phyloP scores from a whole-genome alignment of 2,113 vertebrate genomes.

The Tauraco erythrolophus region DNA sequence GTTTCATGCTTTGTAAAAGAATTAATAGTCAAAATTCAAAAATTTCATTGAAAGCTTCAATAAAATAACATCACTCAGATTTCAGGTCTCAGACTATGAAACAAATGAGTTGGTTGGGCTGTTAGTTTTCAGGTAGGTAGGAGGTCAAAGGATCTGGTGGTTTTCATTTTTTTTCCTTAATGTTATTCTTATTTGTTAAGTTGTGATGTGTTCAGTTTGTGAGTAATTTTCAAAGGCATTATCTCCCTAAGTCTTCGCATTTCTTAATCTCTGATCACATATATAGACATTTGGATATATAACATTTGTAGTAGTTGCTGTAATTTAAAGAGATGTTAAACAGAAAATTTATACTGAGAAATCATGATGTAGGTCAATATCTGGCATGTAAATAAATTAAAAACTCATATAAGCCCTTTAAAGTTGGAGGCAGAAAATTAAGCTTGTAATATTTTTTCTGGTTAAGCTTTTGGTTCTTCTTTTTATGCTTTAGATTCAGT shows the following conservation, averaged over 20 bases:
- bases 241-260: neutral
- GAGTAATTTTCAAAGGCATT: neutral
- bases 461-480: neutral
- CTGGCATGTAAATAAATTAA: neutral
- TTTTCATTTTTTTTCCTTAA: neutral
- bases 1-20: neutral
- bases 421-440: neutral
- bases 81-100: neutral
- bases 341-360: neutral
- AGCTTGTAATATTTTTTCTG: neutral
- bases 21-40: neutral
- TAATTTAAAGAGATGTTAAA: neutral
- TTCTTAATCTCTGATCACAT: neutral
- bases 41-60: neutral
- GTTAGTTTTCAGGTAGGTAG: neutral
- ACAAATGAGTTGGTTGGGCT: neutral
- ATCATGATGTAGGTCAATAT: neutral
- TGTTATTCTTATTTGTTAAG: neutral
- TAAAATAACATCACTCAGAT: neutral
- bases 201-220: neutral
- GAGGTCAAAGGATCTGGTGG: neutral
- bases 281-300: neutral
- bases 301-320: neutral
- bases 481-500: neutral
- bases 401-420: neutral